phyloP scores from a whole-genome alignment of 2,113 vertebrate species.

The Calyptommatus sinebrachiatus region DNA sequence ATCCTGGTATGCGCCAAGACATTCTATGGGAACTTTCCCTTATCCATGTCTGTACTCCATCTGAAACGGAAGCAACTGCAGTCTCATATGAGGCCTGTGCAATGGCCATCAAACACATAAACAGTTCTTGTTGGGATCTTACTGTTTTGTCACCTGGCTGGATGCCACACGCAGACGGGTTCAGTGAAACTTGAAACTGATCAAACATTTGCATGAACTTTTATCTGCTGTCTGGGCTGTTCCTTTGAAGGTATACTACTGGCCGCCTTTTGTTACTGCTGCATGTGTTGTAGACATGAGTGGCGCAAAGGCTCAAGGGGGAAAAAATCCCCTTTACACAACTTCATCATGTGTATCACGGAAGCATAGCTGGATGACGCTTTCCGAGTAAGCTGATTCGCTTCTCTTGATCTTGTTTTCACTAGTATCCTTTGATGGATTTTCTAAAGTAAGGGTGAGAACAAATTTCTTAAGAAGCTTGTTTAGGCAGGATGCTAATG shows the following conservation, averaged over 20 bases:
- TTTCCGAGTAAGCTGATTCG: slow-evolving; percentile 28
- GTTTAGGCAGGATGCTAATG: background rate
- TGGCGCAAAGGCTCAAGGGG: background rate
- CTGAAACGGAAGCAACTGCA: background rate
- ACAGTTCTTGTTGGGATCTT: slow-evolving; percentile 5
- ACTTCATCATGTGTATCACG: slow-evolving; percentile 7
- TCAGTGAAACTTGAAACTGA: background rate
- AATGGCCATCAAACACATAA: slow-evolving; percentile 7
- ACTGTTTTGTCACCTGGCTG: rapidly evolving
- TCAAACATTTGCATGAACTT: background rate
- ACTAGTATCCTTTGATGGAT: background rate
- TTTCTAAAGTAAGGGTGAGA: background rate
- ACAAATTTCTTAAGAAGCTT: slow-evolving; percentile 12
- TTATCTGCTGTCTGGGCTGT: background rate
- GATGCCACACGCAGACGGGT: background rate
- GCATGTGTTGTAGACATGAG: background rate
- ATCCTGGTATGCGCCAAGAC: slow-evolving; percentile 7
- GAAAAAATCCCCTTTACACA: background rate
- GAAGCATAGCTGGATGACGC: background rate
- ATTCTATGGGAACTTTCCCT: background rate
- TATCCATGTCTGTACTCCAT: slow-evolving; percentile 2
- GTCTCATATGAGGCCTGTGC: background rate
- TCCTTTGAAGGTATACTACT: background rate
- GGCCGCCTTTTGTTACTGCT: background rate
- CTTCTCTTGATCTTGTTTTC: background rate